Base-by-base conservation (phyloP, 2,888 invertebrate species). In the Netelia inedita region DNA sequence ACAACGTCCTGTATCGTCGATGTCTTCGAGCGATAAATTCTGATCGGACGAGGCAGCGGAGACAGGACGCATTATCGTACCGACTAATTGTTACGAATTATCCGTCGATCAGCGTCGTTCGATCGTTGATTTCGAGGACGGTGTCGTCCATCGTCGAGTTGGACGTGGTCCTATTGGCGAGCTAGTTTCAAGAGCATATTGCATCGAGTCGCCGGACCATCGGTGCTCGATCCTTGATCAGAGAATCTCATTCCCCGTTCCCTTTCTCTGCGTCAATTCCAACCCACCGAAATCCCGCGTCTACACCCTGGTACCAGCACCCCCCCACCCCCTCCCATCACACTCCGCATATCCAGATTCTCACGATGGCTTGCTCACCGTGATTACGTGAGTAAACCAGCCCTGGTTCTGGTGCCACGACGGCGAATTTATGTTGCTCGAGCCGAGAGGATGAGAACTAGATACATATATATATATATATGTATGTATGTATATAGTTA, bases 81-180 rank as follows among this genome's bases (percentile, higher is more conserved):
- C 82, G 78, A 81, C 85, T 90, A 88, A 90, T 91, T 89, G 89
- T 90, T 88, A 89, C 88, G 89, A 89, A 89, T 89, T 89, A 86
- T 86, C 85, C 73, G 76, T 83, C 79, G 87, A 86, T 86, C 79
- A 82, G 19, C 71, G 55, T 55, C 80, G 86, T 65, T 88, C 76
- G 87, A 86, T 87, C 87, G 87, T 87, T 89, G 83, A 88, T 86
- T 35, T 85, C 79, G 75, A 66, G 79, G 57, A 65, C 46, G 50
- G 68, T 78, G 71, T 72, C 66, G 79, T 87, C 65, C 55, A 79
- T 79, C 74, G 69, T 53, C 14, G 16, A 57, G 55, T 63, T 53
- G 35, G 59, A 65, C 55, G 74, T 21, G 19, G 69, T 66, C 71
- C 55, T 53, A 53, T 72, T 73, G 41, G 43, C 57, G 21, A 19